Evolutionary conservation across 2,888 invertebrate species (phyloP), one percentile per base, ranked within the genome.

Genomic region (Lypha dubia): DNA sequence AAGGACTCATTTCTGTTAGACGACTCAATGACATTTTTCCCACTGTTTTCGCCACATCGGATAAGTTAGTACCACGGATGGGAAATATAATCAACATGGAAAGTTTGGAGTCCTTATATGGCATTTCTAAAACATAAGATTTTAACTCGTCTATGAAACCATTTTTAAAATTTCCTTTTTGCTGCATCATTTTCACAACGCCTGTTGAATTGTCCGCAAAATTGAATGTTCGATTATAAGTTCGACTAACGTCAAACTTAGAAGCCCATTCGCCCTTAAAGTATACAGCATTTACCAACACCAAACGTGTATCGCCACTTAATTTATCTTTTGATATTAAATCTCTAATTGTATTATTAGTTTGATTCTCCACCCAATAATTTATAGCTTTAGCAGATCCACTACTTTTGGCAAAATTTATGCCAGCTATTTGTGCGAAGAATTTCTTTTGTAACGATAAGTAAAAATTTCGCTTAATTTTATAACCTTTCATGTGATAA

Each of bases 201-300:
- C 88, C 73, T 2, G 93, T 93, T 11, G 93, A 93, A 0, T 90
- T 91, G 1, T 93, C 93, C 70, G 93, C 93, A 20, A 95, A 85
- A 89, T 95, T 93, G 93, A 98, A 98, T 3, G 94, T 93, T 79
- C 93, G 93, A 0, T 94, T 93, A 5, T 79, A 87, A 0, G 97
- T 98, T 1, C 86, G 35, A 0, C 87, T 86, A 7, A 93, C 88
- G 20, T 95, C 88, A 89, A 98, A 98, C 88, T 94, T 92, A 70
- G 94, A 90, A 58, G 93, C 91, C 97, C 97, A 98, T 44, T 93
- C 93, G 22, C 96, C 96, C 93, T 97, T 97, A 92, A 98, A 97
- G 91, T 97, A 96, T 22, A 97, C 94, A 3, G 97, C 97, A 90
- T 97, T 97, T 1, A 97, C 94, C n/a, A 97, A 93, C 3, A 97